These are phyloP conservation scores for Tortricodes alternella DNA, from an alignment of 2,888 invertebrate species.

Conservation along the genomic window DNA sequence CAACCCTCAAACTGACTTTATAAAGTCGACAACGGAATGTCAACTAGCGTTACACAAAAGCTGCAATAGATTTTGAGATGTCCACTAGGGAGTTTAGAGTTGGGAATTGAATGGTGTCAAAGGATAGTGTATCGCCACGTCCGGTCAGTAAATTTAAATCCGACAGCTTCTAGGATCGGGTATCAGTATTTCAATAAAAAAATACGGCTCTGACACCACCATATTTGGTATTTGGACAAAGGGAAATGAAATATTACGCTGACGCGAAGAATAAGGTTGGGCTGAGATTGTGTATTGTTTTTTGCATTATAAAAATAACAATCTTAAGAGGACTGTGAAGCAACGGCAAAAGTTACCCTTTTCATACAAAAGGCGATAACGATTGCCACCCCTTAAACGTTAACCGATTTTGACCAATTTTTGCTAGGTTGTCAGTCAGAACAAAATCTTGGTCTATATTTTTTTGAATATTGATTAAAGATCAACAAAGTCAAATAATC, in stretches of 20 bases:
- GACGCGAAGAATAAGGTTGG: slow-evolving; percentile 3
- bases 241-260: slow-evolving; percentile 26
- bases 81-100: slow-evolving; percentile 4
- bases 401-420: too few relatives aligned
- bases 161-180: slow-evolving; percentile 48
- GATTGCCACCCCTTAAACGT: too few relatives aligned
- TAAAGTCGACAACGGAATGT: slow-evolving; percentile 4
- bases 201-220: slow-evolving; percentile 50
- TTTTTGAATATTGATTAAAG: too few relatives aligned
- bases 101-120: slow-evolving; percentile 34
- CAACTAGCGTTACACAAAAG: not conserved
- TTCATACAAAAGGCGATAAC: too few relatives aligned
- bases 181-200: slow-evolving; percentile 61
- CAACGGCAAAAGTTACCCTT: too few relatives aligned
- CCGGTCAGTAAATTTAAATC: slow-evolving; percentile 57
- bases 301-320: not conserved
- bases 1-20: not conserved
- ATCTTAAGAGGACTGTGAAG: too few relatives aligned
- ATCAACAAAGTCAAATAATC: too few relatives aligned
- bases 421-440: too few relatives aligned
- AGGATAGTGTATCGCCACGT: slow-evolving; percentile 42
- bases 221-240: slow-evolving; percentile 43
- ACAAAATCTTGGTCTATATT: too few relatives aligned
- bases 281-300: slow-evolving; percentile 9
- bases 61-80: not conserved